These are phyloP conservation scores for Fragum whitleyi DNA, from an alignment of 2,888 invertebrate genomes.

Conservation along the genomic window DNA sequence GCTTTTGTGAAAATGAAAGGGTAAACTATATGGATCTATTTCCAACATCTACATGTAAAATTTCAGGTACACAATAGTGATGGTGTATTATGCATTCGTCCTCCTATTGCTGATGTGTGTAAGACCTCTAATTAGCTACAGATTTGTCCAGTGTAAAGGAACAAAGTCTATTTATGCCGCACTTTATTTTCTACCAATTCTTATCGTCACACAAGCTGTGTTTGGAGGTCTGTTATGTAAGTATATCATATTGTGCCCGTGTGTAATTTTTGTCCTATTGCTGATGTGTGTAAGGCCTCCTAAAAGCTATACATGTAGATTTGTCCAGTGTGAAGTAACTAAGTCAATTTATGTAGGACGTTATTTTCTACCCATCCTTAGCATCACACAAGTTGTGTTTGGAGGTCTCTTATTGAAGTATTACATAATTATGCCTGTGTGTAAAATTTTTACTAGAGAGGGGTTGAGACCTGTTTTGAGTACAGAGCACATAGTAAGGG, in stretches of 20 bases:
- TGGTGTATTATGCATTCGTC: slow-evolving; percentile 94
- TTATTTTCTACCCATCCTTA: slow-evolving; percentile 96
- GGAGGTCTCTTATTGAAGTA: slow-evolving; percentile 94
- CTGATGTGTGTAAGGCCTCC: slow-evolving; percentile 93
- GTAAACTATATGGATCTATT: no score
- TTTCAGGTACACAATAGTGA: slow-evolving; percentile 95
- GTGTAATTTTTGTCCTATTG: slow-evolving; percentile 87
- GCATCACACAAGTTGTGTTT: slow-evolving; percentile 93
- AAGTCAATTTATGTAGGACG: slow-evolving; percentile 95
- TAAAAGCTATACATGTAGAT: slow-evolving; percentile 87
- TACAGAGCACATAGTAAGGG: no score
- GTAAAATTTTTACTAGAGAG: slow-evolving; percentile 86
- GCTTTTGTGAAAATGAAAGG: no score
- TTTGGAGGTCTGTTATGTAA: slow-evolving; percentile 95
- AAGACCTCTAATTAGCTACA: slow-evolving; percentile 90
- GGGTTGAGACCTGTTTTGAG: background rate
- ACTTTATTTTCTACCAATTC: slow-evolving; percentile 95
- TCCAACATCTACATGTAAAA: no score
- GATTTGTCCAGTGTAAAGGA: slow-evolving; percentile 84
- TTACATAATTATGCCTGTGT: no score
- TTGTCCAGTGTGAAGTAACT: slow-evolving; percentile 81
- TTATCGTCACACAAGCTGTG: slow-evolving; percentile 94
- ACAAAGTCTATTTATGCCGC: slow-evolving; percentile 94
- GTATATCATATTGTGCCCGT: no score
- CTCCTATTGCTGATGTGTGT: slow-evolving; percentile 92